Evolutionary conservation across 1,140 invertebrate genomes (phyloP), one percentile per base, ranked within the genome.

Genomic region (Teleopsis dalmanni): DNA sequence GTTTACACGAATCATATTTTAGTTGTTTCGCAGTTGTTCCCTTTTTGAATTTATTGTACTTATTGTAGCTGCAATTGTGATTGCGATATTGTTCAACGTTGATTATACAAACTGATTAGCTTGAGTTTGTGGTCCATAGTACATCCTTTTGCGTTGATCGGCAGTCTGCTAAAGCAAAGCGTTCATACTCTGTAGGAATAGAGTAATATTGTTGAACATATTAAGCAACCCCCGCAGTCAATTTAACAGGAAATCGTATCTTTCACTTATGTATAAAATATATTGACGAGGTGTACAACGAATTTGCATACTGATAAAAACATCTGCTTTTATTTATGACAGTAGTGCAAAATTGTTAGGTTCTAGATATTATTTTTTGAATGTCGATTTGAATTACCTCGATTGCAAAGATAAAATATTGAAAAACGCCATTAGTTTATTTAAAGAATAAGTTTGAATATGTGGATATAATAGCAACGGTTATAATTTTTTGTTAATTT

Each of bases 1-100:
- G 41, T 43, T 43, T 43, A 43, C 41, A 43, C 23, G 41, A 43
- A 43, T 43, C 41, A 43, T 43, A 43, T 43, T 43, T 43, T 43
- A 29, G 26, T 43, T 43, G 26, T 43, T 43, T 29, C n/a, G n/a
- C n/a, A 9, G 16, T 43, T 3, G 16, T n/a, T 31, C 19, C 16
- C 27, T 29, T 25, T 34, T 43, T 43, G 41, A 16, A 29, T 43
- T 43, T 43, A 27, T 43, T 43, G 16, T 31, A 29, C 25, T 19
- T 19, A 27, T 43, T 43, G 41, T 43, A 43, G 41, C 41, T 43
- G 31, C 41, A 43, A 43, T 43, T 43, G 41, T 27, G 27, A 29
- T n/a, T n/a, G n/a, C n/a, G n/a, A n/a, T n/a, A n/a, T n/a, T n/a
- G n/a, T n/a, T n/a, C n/a, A 43, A 43, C 41, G 31, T 27, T 43